Evolutionary conservation across 1,140 invertebrate genomes (phyloP), one percentile per base, ranked within the genome.

Genomic region (Hydropsyche tenuis): DNA sequence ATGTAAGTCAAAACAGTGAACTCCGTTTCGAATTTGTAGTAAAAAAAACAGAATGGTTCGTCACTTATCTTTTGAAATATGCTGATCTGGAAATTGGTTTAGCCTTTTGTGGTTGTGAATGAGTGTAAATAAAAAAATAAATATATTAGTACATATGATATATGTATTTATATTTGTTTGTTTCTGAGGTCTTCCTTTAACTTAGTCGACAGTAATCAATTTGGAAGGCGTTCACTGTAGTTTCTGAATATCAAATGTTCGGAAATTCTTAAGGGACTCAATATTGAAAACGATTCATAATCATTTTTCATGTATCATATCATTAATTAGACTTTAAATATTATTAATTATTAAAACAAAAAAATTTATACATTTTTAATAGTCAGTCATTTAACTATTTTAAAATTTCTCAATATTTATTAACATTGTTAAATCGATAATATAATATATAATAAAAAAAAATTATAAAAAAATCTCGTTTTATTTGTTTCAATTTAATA

Each of bases 241-340:
- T 23, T 60, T 60, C 7, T 60, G 56, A 60, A 60, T 20, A 12
- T 60, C 14, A 48, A 16, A 48, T 14, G 23, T 60, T 60, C 23
- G 30, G 30, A 25, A 68, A 20, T 22, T 5, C 9, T 68, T 23
- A 68, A 25, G 65, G 65, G 65, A 68, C 65, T 68, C 65, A 68
- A 68, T 45, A 43, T 5, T 68, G 65, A 68, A n/a, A 68, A 68
- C 46, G 43, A 20, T 73, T 68, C 72, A 60, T 69, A 73, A 69
- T 69, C 72, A 73, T 68, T 60, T 56, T 73, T 69, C 64, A 68
- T 66, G 16, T 48, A 64, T 46, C 72, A 73, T 73, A 73, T 73
- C 72, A 73, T 73, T 66, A 16, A 14, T 68, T 68, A 68, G 42
- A 68, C 25, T 3, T 60, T 22, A 27, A 4, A 48, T 60, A 22